A percentile compares a stretch with the other conserved stretches of the same genome.
Evolutionary conservation across 2,888 invertebrate species (phyloP).

Genomic region (Iselma pallidipennis): DNA sequence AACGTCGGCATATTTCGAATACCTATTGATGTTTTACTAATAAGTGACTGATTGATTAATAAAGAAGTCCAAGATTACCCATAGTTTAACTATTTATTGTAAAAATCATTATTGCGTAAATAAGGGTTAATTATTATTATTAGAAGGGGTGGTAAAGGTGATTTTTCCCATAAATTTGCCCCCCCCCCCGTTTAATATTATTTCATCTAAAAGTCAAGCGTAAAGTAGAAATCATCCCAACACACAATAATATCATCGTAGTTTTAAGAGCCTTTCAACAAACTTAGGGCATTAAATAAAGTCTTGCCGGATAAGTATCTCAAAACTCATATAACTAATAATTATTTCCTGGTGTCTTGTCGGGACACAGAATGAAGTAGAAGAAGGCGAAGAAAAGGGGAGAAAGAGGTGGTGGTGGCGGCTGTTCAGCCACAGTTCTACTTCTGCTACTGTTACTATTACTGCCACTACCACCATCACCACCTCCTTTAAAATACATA

Average conservation of each 20-base stretch:
- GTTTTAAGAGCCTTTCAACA: conserved; percentile 30
- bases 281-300: conserved; percentile 41
- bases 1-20: too few relatives aligned
- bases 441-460: background rate
- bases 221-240: conserved; percentile 20
- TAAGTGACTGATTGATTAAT: too few relatives aligned
- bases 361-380: background rate
- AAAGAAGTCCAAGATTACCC: too few relatives aligned
- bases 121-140: too few relatives aligned
- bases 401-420: background rate
- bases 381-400: background rate
- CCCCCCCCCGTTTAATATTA: background rate
- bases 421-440: background rate
- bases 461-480: conserved; percentile 11
- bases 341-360: conserved; percentile 35
- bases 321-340: conserved; percentile 43
- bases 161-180: too few relatives aligned
- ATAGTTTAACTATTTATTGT: too few relatives aligned
- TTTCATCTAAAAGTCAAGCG: background rate
- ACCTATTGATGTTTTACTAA: too few relatives aligned
- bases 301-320: conserved; percentile 37
- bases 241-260: conserved; percentile 38
- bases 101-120: too few relatives aligned
- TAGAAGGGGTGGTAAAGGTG: too few relatives aligned
- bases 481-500: too few relatives aligned